Conservation (phyloP, 1,140 invertebrate genomes). For the Hyles euphorbiae region DNA sequence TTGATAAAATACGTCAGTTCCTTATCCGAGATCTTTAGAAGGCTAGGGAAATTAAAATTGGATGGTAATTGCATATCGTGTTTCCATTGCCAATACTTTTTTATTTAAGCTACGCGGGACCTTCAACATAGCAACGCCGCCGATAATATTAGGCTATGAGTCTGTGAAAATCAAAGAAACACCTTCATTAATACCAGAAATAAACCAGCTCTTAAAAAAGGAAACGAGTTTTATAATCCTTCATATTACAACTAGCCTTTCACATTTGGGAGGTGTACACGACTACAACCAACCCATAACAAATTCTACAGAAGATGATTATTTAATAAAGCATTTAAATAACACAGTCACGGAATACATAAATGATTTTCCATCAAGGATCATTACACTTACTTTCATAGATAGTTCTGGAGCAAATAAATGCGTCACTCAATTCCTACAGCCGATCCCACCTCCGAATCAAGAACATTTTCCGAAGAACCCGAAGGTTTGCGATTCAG, state of each 20-base stretch:
- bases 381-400: constrained; percentile 53
- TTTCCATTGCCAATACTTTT: no score
- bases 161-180: constrained; percentile 29
- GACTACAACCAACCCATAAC: constrained; percentile 42
- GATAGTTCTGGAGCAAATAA: constrained; percentile 52
- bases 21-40: no score
- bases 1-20: no score
- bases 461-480: constrained; percentile 45
- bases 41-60: no score
- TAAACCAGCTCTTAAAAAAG: constrained; percentile 48
- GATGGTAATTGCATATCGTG: no score
- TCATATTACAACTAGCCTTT: constrained; percentile 46
- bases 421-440: constrained; percentile 56
- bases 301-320: constrained; percentile 35
- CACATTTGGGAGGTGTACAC: constrained; percentile 46
- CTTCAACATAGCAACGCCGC: constrained; percentile 51
- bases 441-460: constrained; percentile 47
- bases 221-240: constrained; percentile 47
- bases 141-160: constrained; percentile 59
- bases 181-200: constrained; percentile 39
- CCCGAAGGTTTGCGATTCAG: constrained; percentile 44
- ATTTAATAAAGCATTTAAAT: constrained; percentile 55
- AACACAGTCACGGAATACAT: constrained; percentile 46
- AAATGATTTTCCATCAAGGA: constrained; percentile 57
- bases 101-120: constrained; percentile 49